Evolutionary conservation across 2,888 invertebrate genomes (phyloP), one percentile per base, ranked within the genome.

Genomic region (Thumatha senex): DNA sequence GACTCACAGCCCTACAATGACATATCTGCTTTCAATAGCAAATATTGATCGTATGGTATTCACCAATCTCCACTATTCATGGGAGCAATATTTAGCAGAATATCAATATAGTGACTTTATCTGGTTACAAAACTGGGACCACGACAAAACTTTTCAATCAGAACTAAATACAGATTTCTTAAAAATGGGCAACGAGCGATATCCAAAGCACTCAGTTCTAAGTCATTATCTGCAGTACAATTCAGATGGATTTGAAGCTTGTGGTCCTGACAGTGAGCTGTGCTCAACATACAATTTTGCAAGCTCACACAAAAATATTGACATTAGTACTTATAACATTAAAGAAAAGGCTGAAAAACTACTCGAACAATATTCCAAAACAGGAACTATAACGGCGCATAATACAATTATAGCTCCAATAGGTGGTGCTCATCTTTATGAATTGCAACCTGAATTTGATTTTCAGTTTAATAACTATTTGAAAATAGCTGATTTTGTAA

Each of bases 401-500:
- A 98, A 98, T 76, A 96, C 97, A 1, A 95, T 98, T 0, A 92
- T 99, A 34, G 96, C 98, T 77, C 98, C 98, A 0, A 87, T 99
- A 1, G 99, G 99, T 0, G 98, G 98, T 74, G 96, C 98, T 72
- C 98, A 98, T 82, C 93, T 96, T 8, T 99, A 96, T 81, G 96
- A 98, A 78, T 93, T 94, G 49, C 94, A 95, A 56, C 93, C 95
- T 33, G 99, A 99, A 85, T 98, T 98, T 93, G 97, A 98, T 78
- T 98, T 97, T 76, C 98, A 98, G 79, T 98, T 97, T 76, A 93
- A 94, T 39, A 98, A 98, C 80, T 99, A 98, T 82, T 95, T 96
- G 70, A 94, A 95, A 77, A 92, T 99, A 7, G 95, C 97, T 47
- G 95, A 98, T 64, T 97, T 96, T 76, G 96, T 99, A 51, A 98